These are phyloP conservation scores for Ailurus styani DNA, from an alignment of 2,113 vertebrate species.

Conservation along the genomic window DNA sequence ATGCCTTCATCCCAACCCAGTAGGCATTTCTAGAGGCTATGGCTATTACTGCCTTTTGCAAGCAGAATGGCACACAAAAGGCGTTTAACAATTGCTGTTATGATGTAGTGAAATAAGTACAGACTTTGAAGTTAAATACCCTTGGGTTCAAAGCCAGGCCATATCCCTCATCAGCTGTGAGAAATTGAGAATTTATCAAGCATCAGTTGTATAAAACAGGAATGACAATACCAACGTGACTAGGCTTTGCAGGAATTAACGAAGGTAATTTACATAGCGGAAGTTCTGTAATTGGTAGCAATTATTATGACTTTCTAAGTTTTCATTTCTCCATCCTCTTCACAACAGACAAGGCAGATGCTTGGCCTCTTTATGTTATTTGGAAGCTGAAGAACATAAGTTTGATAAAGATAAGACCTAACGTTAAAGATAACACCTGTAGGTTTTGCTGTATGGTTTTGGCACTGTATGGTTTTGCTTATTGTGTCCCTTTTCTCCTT, in stretches of 20 bases:
- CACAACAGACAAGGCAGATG: neutral
- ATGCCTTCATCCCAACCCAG: neutral
- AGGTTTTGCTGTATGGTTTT: no score
- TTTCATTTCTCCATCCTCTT: neutral
- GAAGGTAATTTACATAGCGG: neutral
- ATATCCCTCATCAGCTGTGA: neutral
- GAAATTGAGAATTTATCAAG: neutral
- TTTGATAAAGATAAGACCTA: neutral
- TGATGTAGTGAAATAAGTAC: neutral
- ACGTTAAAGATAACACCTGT: no score
- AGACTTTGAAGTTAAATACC: neutral
- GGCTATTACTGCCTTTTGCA: constrained; percentile 5
- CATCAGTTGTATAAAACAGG: neutral
- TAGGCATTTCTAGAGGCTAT: neutral
- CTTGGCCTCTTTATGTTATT: neutral
- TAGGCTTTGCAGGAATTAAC: neutral
- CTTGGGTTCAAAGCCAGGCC: neutral
- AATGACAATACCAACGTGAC: neutral
- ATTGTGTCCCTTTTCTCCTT: neutral
- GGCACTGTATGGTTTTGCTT: neutral
- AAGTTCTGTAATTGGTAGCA: neutral
- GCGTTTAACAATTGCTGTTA: neutral
- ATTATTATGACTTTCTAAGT: neutral
- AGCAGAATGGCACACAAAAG: neutral
- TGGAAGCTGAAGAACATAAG: neutral